A percentile compares a stretch with the other conserved stretches of the same genome.
Evolutionary conservation across 92 coral and sea anemone species (phyloP).

Genomic region (Pocillopora meandrina): DNA sequence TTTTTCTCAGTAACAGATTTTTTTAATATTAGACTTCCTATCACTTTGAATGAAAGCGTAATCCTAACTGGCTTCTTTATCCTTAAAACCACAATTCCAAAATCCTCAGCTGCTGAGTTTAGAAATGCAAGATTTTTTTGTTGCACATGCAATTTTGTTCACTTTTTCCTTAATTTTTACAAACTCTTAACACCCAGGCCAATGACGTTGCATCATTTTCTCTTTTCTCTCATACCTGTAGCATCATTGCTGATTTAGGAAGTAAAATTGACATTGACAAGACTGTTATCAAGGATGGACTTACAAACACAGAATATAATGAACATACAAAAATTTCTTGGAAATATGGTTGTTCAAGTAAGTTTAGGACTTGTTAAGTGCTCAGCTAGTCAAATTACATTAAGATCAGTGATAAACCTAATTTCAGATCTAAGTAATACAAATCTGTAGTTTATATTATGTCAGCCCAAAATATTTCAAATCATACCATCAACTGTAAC

Average conservation of each 20-base stretch:
- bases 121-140: no score
- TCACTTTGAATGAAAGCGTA: no score
- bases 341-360: slow-evolving; percentile 77
- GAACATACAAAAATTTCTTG: slow-evolving; percentile 57
- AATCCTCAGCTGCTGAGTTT: no score
- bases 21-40: no score
- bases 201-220: background rate
- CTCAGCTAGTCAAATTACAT: background rate
- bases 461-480: no score
- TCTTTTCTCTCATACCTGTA: slow-evolving; percentile 16
- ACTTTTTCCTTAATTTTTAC: background rate
- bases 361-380: slow-evolving; percentile 6
- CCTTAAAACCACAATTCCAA: no score
- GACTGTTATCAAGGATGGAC: slow-evolving; percentile 66
- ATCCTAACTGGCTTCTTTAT: no score
- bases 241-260: slow-evolving; percentile 71
- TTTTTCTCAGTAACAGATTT: no score
- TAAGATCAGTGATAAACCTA: background rate
- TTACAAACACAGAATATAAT: slow-evolving; percentile 38
- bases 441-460: no score
- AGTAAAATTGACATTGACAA: slow-evolving; percentile 52
- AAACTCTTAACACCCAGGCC: no score
- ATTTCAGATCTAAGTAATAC: background rate
- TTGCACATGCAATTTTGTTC: background rate
- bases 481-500: no score